phyloP scores from a whole-genome alignment of 2,113 vertebrate genomes.

The Odontophorus gujanensis region DNA sequence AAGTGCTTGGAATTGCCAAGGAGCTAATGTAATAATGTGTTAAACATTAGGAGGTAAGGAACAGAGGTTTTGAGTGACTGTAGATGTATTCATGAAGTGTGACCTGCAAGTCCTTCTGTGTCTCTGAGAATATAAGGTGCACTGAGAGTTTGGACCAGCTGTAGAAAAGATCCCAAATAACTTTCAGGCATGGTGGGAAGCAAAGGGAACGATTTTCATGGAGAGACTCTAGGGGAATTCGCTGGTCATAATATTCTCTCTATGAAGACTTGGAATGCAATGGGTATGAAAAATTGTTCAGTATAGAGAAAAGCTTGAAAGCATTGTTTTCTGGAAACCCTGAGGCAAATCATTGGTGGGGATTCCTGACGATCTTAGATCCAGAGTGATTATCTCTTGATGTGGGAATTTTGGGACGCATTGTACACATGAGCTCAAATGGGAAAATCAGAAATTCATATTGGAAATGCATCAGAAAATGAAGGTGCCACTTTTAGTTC shows the following conservation, averaged over 20 bases:
- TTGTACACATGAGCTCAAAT: rapidly evolving
- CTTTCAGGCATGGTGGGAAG: neutral
- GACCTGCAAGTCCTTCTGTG: rapidly evolving
- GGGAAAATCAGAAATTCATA: neutral
- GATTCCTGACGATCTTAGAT: neutral
- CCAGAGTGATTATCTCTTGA: neutral
- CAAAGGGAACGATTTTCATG: neutral
- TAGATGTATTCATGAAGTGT: neutral
- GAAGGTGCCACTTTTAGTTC: neutral
- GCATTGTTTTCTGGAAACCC: neutral
- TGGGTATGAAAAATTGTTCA: neutral
- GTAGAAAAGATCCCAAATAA: neutral
- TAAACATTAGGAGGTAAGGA: neutral
- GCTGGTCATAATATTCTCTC: neutral
- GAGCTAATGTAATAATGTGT: neutral
- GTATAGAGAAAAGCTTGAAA: neutral
- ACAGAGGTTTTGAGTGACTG: neutral
- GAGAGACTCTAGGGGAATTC: neutral
- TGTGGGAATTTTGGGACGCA: rapidly evolving
- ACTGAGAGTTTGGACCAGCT: neutral
- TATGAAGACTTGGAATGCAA: neutral
- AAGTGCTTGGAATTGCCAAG: neutral
- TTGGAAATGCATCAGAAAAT: rapidly evolving
- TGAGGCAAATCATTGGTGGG: neutral
- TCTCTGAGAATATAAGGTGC: rapidly evolving